A percentile compares a stretch with the other conserved stretches of the same genome.
phyloP scores from a whole-genome alignment of 2,797 vertebrate genomes.

The Melanotaenia nigrans region DNA sequence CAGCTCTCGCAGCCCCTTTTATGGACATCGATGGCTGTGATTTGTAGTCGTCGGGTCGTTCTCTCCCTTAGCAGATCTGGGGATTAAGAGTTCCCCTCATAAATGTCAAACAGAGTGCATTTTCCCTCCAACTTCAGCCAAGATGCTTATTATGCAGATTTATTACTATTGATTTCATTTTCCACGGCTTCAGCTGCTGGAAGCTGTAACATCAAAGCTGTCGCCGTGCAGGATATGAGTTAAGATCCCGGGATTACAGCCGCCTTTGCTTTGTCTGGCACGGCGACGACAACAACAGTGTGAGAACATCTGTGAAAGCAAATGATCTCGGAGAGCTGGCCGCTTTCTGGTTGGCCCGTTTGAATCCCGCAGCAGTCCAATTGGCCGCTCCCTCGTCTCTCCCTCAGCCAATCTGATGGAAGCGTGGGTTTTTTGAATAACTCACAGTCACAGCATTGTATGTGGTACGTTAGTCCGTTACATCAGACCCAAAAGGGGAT shows the following conservation, averaged over 20 bases:
- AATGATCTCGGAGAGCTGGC: slow-evolving; percentile 37
- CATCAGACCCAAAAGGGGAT: slow-evolving; percentile 40
- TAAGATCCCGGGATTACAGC: slow-evolving; percentile 69
- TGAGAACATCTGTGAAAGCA: slow-evolving; percentile 40
- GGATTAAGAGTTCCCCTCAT: slow-evolving; percentile 73
- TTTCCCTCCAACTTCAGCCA: slow-evolving; percentile 47
- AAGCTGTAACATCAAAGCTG: slow-evolving; percentile 66
- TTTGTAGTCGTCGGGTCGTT: slow-evolving; percentile 45
- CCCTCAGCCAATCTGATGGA: slow-evolving; percentile 52
- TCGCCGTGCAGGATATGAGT: slow-evolving; percentile 63
- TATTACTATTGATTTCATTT: slow-evolving; percentile 79
- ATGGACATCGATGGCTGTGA: slow-evolving; percentile 40
- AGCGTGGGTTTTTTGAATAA: slow-evolving; percentile 61
- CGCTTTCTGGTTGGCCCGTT: slow-evolving; percentile 59
- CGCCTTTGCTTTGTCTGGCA: slow-evolving; percentile 60
- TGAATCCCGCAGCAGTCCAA: slow-evolving; percentile 43
- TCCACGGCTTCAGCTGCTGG: slow-evolving; percentile 67
- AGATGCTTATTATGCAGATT: slow-evolving; percentile 77
- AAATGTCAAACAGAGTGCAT: slow-evolving; percentile 63
- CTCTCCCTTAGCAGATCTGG: slow-evolving; percentile 42
- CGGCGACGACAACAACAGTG: slow-evolving; percentile 12
- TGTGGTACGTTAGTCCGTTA: slow-evolving; percentile 53
- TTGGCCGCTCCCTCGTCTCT: slow-evolving; percentile 54
- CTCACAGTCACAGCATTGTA: slow-evolving; percentile 31
- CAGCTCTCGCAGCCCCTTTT: slow-evolving; percentile 32